These are phyloP conservation scores for Esox masquinongy DNA, from an alignment of 2,797 vertebrate genomes.

Conservation along the genomic window DNA sequence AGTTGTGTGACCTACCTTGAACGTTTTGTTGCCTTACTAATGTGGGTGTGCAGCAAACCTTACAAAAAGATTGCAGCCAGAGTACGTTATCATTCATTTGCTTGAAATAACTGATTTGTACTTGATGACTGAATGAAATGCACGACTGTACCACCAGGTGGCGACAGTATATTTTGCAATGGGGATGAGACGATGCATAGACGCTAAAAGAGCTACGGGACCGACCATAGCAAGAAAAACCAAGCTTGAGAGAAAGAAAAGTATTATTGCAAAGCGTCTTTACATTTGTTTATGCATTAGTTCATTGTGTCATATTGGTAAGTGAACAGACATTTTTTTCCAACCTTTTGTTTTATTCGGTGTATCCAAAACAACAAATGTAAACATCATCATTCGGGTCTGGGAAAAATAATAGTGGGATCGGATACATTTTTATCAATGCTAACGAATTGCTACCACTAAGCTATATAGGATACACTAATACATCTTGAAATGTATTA, in stretches of 20 bases:
- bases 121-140: neutral
- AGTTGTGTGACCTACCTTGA: neutral
- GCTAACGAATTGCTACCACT: neutral
- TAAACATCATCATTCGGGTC: neutral
- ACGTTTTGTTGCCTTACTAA: neutral
- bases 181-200: neutral
- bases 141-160: conserved; percentile 44
- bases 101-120: neutral
- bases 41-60: neutral
- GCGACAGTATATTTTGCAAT: conserved; percentile 12
- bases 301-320: conserved; percentile 1
- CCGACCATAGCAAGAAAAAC: neutral
- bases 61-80: too few relatives aligned
- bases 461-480: too few relatives aligned
- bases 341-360: neutral
- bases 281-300: neutral
- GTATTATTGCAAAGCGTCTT: neutral
- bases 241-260: neutral
- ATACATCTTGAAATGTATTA: too few relatives aligned
- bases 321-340: neutral
- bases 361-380: neutral
- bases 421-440: neutral
- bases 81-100: neutral
- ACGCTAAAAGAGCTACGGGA: neutral
- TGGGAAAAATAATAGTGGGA: neutral